phyloP scores from a whole-genome alignment of 2,113 vertebrate species.

The Carettochelys insculpta region DNA sequence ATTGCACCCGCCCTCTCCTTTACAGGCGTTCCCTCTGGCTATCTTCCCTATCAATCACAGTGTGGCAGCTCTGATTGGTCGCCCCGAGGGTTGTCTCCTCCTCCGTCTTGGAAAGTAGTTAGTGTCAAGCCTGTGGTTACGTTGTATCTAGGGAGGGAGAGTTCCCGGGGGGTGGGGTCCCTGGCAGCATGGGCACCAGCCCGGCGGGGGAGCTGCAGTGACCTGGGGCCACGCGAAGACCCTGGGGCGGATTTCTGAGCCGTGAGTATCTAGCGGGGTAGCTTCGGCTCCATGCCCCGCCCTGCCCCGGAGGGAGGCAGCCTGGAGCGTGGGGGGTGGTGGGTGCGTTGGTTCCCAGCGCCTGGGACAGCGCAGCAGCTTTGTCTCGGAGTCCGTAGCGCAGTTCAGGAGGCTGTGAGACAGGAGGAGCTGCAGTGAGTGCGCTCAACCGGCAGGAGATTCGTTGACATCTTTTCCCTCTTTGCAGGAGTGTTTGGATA shows the following conservation, averaged over 20 bases:
- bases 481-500: not conserved
- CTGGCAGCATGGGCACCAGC: not conserved
- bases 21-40: not conserved
- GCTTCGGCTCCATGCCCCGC: not conserved
- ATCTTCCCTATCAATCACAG: not conserved
- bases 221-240: not conserved
- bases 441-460: too few relatives aligned
- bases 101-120: slow-evolving; percentile 63
- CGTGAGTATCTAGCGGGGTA: not conserved
- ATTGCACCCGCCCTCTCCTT: not conserved
- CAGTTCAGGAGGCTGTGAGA: not conserved
- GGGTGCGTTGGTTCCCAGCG: not conserved
- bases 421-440: not conserved
- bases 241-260: not conserved
- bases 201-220: not conserved
- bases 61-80: slow-evolving; percentile 5
- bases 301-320: too few relatives aligned
- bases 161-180: not conserved
- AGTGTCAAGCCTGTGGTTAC: not conserved
- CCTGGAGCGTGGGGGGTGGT: not conserved
- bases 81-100: not conserved
- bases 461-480: not conserved
- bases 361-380: not conserved
- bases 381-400: not conserved
- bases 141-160: not conserved